Conservation (phyloP, 2,797 vertebrate genomes). For the Poliocrania exsul region DNA sequence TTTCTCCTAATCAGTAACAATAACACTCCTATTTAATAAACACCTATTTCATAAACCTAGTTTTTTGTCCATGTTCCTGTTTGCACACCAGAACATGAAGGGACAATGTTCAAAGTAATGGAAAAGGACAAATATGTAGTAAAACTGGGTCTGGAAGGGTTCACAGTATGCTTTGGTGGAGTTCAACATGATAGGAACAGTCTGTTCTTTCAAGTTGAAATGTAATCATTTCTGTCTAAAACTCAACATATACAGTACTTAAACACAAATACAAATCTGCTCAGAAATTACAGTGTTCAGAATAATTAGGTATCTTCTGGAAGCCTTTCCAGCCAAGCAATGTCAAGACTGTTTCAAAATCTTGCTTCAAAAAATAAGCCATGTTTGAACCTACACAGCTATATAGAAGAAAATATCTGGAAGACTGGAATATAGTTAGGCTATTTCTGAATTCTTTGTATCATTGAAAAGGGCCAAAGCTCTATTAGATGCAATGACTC, state of each 20-base stretch:
- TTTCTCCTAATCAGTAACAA: neutral
- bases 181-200: neutral
- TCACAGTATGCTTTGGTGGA: neutral
- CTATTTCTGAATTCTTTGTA: neutral
- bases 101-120: neutral
- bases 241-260: neutral
- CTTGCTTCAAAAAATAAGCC: neutral
- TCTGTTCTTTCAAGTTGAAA: conserved; percentile 21
- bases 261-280: neutral
- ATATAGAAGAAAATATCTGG: neutral
- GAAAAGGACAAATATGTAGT: neutral
- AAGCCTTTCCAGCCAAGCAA: neutral
- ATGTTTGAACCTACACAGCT: neutral
- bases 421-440: neutral
- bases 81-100: neutral
- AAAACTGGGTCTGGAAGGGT: neutral
- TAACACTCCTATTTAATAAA: neutral
- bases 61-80: neutral
- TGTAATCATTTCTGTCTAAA: neutral
- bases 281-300: neutral
- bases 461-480: neutral
- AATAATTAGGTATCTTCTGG: neutral
- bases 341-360: neutral
- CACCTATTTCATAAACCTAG: neutral
- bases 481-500: neutral